Conservation (phyloP, 2,113 vertebrate genomes). For the Anolis sagrei region DNA sequence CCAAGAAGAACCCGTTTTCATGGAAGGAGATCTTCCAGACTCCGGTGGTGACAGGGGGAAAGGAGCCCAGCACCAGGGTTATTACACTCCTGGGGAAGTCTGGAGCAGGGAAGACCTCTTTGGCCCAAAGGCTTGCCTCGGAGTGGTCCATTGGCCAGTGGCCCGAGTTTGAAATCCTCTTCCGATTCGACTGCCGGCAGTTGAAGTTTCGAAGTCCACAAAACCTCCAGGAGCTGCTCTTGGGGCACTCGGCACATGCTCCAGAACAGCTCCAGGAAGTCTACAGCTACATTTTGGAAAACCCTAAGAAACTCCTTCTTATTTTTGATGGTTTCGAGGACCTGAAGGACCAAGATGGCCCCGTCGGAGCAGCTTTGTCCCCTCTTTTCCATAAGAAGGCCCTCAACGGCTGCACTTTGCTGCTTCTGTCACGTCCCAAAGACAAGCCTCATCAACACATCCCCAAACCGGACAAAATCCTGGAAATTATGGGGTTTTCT, state of each 20-base stretch:
- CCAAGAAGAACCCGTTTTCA: slow-evolving; percentile 63
- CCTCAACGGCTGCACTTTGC: slow-evolving; percentile 85
- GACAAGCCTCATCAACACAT: slow-evolving; percentile 80
- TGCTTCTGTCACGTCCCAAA: slow-evolving; percentile 83
- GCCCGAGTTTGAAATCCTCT: slow-evolving; percentile 88
- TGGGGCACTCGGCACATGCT: slow-evolving; percentile 69
- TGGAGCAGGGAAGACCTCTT: slow-evolving; percentile 88
- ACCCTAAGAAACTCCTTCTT: slow-evolving; percentile 84
- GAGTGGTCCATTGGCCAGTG: slow-evolving; percentile 86
- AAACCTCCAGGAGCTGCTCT: slow-evolving; percentile 83
- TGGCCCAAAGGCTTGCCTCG: slow-evolving; percentile 81
- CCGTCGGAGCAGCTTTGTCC: slow-evolving; percentile 80
- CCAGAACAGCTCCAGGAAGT: slow-evolving; percentile 69
- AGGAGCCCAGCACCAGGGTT: slow-evolving; percentile 69
- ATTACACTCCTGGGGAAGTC: slow-evolving; percentile 83
- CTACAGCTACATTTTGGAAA: slow-evolving; percentile 78
- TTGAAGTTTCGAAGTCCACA: slow-evolving; percentile 71
- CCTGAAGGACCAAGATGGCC: slow-evolving; percentile 78
- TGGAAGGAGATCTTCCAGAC: slow-evolving; percentile 77
- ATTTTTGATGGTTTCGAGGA: slow-evolving; percentile 91
- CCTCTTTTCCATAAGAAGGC: slow-evolving; percentile 86
- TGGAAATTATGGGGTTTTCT: slow-evolving; percentile 87
- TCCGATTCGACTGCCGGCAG: slow-evolving; percentile 81
- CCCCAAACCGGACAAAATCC: slow-evolving; percentile 80
- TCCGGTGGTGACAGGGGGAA: slow-evolving; percentile 35